Percentiles rank a stretch among this genome's conserved stretches.
Evolutionary conservation across 2,888 invertebrate species (phyloP).

Genomic region (Epirrita christyi): DNA sequence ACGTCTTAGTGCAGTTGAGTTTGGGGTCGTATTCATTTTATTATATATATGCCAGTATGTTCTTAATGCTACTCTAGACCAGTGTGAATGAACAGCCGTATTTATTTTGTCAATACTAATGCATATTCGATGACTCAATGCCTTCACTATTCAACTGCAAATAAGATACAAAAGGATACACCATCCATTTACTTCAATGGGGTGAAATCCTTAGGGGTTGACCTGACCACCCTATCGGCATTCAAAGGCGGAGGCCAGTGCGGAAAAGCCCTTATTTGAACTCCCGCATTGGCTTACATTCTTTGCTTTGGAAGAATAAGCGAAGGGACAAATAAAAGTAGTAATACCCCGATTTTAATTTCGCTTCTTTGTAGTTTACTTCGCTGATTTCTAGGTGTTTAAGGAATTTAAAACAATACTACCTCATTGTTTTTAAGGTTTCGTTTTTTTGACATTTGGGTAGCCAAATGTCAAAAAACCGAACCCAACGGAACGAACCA

Average conservation of each 20-base stretch:
- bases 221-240: slow-evolving; percentile 34
- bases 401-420: slow-evolving; percentile 5
- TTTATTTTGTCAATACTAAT: background rate
- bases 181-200: slow-evolving; percentile 42
- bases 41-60: too few relatives aligned
- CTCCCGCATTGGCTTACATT: slow-evolving; percentile 65
- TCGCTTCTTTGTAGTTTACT: slow-evolving; percentile 21
- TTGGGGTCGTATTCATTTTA: too few relatives aligned
- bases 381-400: slow-evolving; percentile 18
- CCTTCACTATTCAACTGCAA: slow-evolving; percentile 35
- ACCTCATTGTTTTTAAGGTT: background rate
- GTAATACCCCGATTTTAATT: slow-evolving; percentile 24
- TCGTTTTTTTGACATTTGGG: background rate
- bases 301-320: slow-evolving; percentile 46
- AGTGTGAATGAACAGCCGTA: background rate
- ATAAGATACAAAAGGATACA: slow-evolving; percentile 32
- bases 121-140: slow-evolving; percentile 7
- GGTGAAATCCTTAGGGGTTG: slow-evolving; percentile 43
- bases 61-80: too few relatives aligned
- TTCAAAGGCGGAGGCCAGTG: slow-evolving; percentile 35
- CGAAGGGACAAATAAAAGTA: slow-evolving; percentile 22
- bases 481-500: too few relatives aligned
- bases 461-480: too few relatives aligned
- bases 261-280: slow-evolving; percentile 64
- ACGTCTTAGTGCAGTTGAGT: too few relatives aligned